Conservation (phyloP, 53 echinoderm and acorn worm species). For the Echinarachnius parma region DNA sequence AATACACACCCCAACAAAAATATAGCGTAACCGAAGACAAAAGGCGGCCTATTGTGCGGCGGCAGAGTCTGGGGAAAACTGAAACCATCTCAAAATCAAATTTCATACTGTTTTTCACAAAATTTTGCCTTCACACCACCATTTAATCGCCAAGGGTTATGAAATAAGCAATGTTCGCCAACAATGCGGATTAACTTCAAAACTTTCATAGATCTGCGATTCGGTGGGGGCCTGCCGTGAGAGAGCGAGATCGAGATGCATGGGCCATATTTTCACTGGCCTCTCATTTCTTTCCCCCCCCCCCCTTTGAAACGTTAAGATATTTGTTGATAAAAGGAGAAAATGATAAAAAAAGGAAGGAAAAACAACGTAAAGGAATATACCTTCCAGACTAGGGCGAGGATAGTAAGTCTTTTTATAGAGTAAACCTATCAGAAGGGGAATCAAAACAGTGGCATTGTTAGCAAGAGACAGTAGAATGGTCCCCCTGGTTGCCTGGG, state of each 20-base stretch:
- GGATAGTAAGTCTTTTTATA: conserved; percentile 39
- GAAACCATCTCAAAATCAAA: conserved; percentile 42
- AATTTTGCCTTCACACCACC: conserved; percentile 26
- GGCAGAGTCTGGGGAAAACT: conserved; percentile 29
- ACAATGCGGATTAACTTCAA: conserved; percentile 38
- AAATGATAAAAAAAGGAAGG: too few relatives aligned
- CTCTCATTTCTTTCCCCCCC: too few relatives aligned
- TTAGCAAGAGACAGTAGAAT: conserved; percentile 23
- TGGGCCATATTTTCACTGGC: too few relatives aligned
- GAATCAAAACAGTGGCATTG: conserved; percentile 37
- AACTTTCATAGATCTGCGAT: conserved; percentile 16
- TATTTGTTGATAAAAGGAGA: too few relatives aligned
- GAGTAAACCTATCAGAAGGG: conserved; percentile 25
- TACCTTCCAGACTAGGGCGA: conserved; percentile 13
- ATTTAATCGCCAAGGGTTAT: conserved; percentile 41
- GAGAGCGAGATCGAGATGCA: too few relatives aligned
- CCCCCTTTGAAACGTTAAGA: too few relatives aligned
- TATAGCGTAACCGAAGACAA: conserved; percentile 29
- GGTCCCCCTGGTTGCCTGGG: neutral
- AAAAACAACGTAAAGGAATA: too few relatives aligned
- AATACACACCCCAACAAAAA: conserved; percentile 45
- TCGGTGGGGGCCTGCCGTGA: conserved; percentile 1
- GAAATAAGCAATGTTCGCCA: conserved; percentile 4
- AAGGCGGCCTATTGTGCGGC: conserved; percentile 6
- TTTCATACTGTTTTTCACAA: conserved; percentile 42